Evolutionary conservation across 2,888 invertebrate species (phyloP), one percentile per base, ranked within the genome.

Genomic region (Sympetrum striolatum): DNA sequence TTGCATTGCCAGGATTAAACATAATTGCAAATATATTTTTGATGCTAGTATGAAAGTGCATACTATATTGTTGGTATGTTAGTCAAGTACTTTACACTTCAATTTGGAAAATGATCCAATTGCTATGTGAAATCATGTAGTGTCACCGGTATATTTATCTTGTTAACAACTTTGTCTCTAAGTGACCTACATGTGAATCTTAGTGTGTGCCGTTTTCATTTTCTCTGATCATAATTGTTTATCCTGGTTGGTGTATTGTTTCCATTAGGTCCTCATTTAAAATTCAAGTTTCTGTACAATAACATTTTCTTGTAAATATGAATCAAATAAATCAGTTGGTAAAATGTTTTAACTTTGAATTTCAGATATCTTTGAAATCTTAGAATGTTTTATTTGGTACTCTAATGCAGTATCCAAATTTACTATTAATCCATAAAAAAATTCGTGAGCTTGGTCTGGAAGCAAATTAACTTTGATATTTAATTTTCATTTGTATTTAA

Each of bases 21-120:
- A 82, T 58, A 37, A 86, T 86, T 86, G 86, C 86, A 86, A 86
- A 86, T 86, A 86, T 86, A 86, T 86, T 86, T 86, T 86, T 86
- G 86, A 86, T 86, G 86, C 86, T 86, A 86, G 86, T 86, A 86
- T 86, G 86, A 86, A 86, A 86, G 60, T 86, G 86, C 60, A 64
- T 86, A 60, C 86, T 86, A 86, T 86, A 86, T 86, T 86, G 86
- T 86, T 86, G 86, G 86, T 60, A 86, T 86, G 86, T 60, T 86
- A 86, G 86, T 86, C 64, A 22, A 86, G 58, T 86, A 86, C 86
- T 60, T 60, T 39, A 58, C 37, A 64, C 86, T 86, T 37, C 60
- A 86, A 86, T 60, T 86, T 86, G 86, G 37, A 86, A 60, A 86
- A 14, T 86, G 37, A 60, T 60, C 60, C 37, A 86, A 86, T 60